Evolutionary conservation across 37 sponge, comb jelly and placozoan genomes (phyloP).

Genomic region (Bolinopsis microptera): DNA sequence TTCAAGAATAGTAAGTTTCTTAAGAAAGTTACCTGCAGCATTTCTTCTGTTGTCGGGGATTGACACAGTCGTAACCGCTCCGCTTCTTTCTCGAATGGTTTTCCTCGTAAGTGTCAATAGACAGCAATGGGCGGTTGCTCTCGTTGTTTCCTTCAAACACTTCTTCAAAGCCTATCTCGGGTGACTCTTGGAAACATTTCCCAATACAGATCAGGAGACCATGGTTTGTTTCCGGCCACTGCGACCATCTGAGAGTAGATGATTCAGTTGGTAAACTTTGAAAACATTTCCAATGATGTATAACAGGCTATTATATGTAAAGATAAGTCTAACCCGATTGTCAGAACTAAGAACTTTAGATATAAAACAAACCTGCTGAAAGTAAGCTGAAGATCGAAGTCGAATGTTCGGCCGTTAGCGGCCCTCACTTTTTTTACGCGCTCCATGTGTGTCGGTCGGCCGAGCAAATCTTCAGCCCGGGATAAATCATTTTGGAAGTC

Average conservation of each 20-base stretch:
- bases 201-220: slow-evolving; percentile 55
- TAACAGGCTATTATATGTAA: background rate
- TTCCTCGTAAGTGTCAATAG: slow-evolving; percentile 64
- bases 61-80: slow-evolving; percentile 61
- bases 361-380: slow-evolving; percentile 1
- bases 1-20: too few species aligned
- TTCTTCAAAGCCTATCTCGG: slow-evolving; percentile 1
- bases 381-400: slow-evolving; percentile 22
- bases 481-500: background rate
- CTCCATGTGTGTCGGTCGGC: background rate
- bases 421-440: background rate
- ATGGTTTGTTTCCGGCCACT: slow-evolving; percentile 46
- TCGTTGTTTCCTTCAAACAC: slow-evolving; percentile 27
- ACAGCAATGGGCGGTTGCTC: slow-evolving; percentile 26
- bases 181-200: slow-evolving; percentile 14
- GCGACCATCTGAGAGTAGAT: slow-evolving; percentile 29
- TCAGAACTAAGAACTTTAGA: background rate
- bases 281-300: too few species aligned
- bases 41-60: slow-evolving; percentile 38
- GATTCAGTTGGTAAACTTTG: background rate
- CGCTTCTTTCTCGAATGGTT: slow-evolving; percentile 59
- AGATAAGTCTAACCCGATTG: background rate
- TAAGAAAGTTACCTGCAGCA: slow-evolving; percentile 36
- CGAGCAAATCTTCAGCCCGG: background rate
- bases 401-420: background rate